Evolutionary conservation across 2,888 invertebrate species (phyloP).

Genomic region (Monochamus alternatus): DNA sequence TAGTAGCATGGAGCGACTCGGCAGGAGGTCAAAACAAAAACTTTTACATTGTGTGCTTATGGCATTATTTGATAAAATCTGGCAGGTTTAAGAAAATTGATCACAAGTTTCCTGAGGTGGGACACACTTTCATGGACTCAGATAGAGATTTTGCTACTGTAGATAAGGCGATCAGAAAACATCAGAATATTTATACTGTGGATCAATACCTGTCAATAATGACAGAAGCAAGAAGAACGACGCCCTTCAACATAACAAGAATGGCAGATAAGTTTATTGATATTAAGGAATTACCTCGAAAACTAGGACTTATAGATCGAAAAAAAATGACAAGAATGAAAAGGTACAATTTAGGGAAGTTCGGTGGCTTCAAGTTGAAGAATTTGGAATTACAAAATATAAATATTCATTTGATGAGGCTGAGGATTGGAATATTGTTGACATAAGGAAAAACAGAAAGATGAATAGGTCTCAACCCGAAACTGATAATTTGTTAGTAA

Average conservation of each 20-base stretch:
- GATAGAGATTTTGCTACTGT: conserved; percentile 52
- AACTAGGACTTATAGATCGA: conserved; percentile 27
- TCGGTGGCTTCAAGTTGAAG: too few relatives aligned
- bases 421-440: too few relatives aligned
- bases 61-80: conserved; percentile 57
- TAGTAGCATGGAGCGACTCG: conserved; percentile 57
- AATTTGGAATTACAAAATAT: too few relatives aligned
- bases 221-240: conserved; percentile 32
- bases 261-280: conserved; percentile 34
- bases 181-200: conserved; percentile 57
- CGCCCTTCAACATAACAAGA: conserved; percentile 25
- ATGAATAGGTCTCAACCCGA: too few relatives aligned
- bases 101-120: conserved; percentile 61
- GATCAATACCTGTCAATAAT: conserved; percentile 29
- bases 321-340: conserved; percentile 23
- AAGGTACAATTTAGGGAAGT: too few relatives aligned
- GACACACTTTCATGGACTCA: conserved; percentile 46
- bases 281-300: conserved; percentile 37
- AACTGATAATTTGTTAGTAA: too few relatives aligned
- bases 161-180: conserved; percentile 58
- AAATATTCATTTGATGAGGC: too few relatives aligned
- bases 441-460: too few relatives aligned
- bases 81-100: conserved; percentile 58
- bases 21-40: conserved; percentile 62
- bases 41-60: conserved; percentile 55